Conservation (phyloP, 2,113 vertebrate genomes). For the Macaca nemestrina region DNA sequence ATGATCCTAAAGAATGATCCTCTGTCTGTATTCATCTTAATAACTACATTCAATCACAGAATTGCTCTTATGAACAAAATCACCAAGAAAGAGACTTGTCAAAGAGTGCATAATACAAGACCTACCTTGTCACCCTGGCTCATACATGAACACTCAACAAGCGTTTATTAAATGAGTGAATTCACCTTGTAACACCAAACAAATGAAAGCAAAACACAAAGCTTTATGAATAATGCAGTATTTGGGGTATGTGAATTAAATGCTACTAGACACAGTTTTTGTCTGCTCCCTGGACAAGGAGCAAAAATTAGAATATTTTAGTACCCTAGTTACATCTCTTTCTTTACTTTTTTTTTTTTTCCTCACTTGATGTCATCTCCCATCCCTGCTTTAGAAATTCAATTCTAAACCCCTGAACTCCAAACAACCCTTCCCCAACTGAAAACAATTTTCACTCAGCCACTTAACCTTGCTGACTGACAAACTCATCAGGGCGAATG, state of each 20-base stretch:
- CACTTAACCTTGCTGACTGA: slow-evolving; percentile 21
- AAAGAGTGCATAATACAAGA: not conserved
- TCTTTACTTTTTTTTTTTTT: not conserved
- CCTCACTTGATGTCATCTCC: not conserved
- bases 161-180: slow-evolving; percentile 28
- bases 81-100: slow-evolving; percentile 24
- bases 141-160: not conserved
- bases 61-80: slow-evolving; percentile 11
- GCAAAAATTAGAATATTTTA: not conserved
- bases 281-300: not conserved
- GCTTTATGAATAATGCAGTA: slow-evolving; percentile 41
- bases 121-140: slow-evolving; percentile 7
- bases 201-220: slow-evolving; percentile 24
- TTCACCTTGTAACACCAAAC: not conserved
- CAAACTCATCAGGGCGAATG: not conserved
- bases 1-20: not conserved
- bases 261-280: not conserved
- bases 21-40: slow-evolving; percentile 10
- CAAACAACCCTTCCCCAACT: not conserved
- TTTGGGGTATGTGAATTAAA: not conserved
- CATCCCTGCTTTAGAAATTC: slow-evolving; percentile 44
- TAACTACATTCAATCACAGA: not conserved
- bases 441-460: slow-evolving; percentile 20
- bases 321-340: not conserved
- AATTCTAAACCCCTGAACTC: not conserved